These are phyloP conservation scores for Agonopterix subpropinquella DNA, from an alignment of 2,888 invertebrate genomes.

Conservation along the genomic window DNA sequence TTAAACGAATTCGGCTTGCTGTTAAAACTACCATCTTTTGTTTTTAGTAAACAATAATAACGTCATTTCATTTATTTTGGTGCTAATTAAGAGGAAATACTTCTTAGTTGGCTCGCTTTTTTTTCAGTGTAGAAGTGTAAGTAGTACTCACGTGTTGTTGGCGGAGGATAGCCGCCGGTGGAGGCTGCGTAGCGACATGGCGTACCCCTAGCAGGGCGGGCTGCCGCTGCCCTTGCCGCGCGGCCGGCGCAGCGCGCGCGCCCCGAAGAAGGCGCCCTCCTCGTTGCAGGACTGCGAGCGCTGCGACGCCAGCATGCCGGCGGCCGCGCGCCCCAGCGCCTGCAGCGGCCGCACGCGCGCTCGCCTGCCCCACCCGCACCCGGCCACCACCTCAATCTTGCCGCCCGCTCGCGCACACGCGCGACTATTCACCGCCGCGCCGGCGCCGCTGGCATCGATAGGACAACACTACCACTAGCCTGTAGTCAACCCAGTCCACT, in stretches of 20 bases:
- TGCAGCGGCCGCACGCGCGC: slow-evolving; percentile 72
- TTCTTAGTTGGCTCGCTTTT: too few species aligned
- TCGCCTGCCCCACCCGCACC: slow-evolving; percentile 71
- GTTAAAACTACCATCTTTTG: too few species aligned
- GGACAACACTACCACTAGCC: slow-evolving; percentile 11
- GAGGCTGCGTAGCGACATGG: slow-evolving; percentile 80
- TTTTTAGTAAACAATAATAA: too few species aligned
- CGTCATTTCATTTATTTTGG: too few species aligned
- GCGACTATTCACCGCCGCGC: slow-evolving; percentile 15
- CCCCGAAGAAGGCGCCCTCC: slow-evolving; percentile 73
- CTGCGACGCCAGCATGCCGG: slow-evolving; percentile 71
- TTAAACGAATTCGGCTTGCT: too few species aligned
- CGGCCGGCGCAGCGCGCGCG: slow-evolving; percentile 74
- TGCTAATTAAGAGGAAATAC: too few species aligned
- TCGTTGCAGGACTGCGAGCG: slow-evolving; percentile 74
- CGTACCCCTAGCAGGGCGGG: slow-evolving; percentile 77
- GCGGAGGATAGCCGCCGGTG: slow-evolving; percentile 78
- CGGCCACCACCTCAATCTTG: slow-evolving; percentile 72
- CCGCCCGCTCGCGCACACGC: slow-evolving; percentile 33
- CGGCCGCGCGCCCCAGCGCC: slow-evolving; percentile 63
- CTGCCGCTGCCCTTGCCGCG: slow-evolving; percentile 75
- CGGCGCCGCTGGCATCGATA: slow-evolving; percentile 24
- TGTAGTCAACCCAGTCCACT: slow-evolving; percentile 12
- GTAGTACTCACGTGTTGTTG: slow-evolving; percentile 74
- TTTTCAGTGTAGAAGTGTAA: too few species aligned